A percentile compares a stretch with the other conserved stretches of the same genome.
Evolutionary conservation across 2,888 invertebrate genomes (phyloP).

Genomic region (Rhogogaster chlorosoma): DNA sequence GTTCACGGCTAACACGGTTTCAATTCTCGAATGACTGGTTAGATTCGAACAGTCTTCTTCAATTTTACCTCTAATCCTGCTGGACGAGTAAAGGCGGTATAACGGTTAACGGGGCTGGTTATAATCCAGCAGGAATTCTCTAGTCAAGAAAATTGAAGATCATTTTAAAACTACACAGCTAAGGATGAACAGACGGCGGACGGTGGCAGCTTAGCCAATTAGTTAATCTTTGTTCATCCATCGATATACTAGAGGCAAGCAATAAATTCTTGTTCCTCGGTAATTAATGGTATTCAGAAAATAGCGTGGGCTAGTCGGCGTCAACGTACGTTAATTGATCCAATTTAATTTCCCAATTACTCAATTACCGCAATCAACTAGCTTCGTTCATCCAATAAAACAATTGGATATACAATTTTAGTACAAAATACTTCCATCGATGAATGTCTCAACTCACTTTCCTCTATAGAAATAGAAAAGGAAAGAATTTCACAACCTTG

Average conservation of each 20-base stretch:
- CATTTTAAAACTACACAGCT: slow-evolving; percentile 16
- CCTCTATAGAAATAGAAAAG: neutral
- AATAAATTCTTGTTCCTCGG: slow-evolving; percentile 26
- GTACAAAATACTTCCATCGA: neutral
- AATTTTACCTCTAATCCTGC: slow-evolving; percentile 31
- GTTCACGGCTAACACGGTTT: neutral
- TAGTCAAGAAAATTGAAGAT: slow-evolving; percentile 26
- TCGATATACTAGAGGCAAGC: slow-evolving; percentile 11
- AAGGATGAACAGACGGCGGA: slow-evolving; percentile 10
- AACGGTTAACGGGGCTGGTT: slow-evolving; percentile 30
- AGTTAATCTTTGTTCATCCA: slow-evolving; percentile 43
- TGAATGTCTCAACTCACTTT: neutral
- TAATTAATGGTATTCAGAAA: slow-evolving; percentile 45
- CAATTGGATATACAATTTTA: neutral
- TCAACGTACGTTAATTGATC: slow-evolving; percentile 33
- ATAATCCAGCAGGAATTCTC: slow-evolving; percentile 28
- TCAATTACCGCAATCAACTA: slow-evolving; percentile 35
- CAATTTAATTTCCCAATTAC: slow-evolving; percentile 48
- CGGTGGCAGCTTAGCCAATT: slow-evolving; percentile 26
- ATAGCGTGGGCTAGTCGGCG: slow-evolving; percentile 39
- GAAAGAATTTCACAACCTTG: neutral
- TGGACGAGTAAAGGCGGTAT: slow-evolving; percentile 8
- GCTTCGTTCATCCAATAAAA: neutral
- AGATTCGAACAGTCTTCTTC: slow-evolving; percentile 18
- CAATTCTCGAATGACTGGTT: slow-evolving; percentile 29